phyloP scores from a whole-genome alignment of 1,140 invertebrate species.

The Pentalonia nigronervosa region DNA sequence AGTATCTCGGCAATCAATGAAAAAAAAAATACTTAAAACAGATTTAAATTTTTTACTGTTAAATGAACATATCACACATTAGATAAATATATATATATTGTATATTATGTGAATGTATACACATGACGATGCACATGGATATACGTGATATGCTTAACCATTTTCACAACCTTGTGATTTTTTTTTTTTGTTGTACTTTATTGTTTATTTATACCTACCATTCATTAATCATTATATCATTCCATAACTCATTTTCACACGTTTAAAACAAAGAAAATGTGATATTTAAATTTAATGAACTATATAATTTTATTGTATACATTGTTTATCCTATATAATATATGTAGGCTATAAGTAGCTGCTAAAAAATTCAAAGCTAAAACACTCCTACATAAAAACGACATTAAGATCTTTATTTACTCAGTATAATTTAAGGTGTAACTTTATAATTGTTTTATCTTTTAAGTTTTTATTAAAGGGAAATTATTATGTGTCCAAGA shows the following conservation, averaged over 20 bases:
- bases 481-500: constrained; percentile 52
- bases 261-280: constrained; percentile 55
- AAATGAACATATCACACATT: constrained; percentile 35
- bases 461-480: constrained; percentile 52
- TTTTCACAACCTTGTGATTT: constrained; percentile 29
- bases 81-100: constrained; percentile 22
- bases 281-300: constrained; percentile 54
- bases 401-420: constrained; percentile 38
- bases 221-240: constrained; percentile 44
- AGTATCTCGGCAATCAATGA: background rate
- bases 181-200: constrained; percentile 11
- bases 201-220: constrained; percentile 24
- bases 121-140: background rate
- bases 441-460: constrained; percentile 37
- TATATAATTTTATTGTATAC: constrained; percentile 21
- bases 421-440: constrained; percentile 19
- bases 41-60: background rate
- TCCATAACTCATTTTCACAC: constrained; percentile 56
- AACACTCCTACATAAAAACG: constrained; percentile 6
- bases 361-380: constrained; percentile 22
- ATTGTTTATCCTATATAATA: constrained; percentile 2
- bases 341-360: constrained; percentile 24
- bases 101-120: constrained; percentile 27
- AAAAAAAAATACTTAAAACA: background rate
- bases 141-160: background rate